phyloP scores from a whole-genome alignment of 2,113 vertebrate species.

The Archocentrus centrarchus region DNA sequence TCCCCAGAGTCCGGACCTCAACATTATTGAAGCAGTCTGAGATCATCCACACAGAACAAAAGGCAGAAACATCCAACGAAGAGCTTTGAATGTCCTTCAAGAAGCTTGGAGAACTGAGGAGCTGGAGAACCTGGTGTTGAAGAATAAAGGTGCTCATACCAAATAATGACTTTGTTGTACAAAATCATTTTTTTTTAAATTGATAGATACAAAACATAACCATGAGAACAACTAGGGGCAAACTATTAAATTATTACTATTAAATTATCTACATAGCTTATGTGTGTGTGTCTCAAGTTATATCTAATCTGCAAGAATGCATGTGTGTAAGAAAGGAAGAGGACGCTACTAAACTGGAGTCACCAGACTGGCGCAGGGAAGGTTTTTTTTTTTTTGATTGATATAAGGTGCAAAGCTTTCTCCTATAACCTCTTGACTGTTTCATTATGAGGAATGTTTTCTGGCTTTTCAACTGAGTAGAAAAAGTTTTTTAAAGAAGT shows the following conservation, averaged over 20 bases:
- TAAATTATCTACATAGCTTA: background rate
- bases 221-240: background rate
- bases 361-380: background rate
- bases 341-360: slow-evolving; percentile 23
- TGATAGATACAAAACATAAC: too few species aligned
- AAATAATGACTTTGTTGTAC: too few species aligned
- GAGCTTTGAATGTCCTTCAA: background rate
- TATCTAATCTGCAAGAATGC: slow-evolving; percentile 36
- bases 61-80: background rate
- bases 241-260: background rate
- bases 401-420: slow-evolving; percentile 50
- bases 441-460: slow-evolving; percentile 33
- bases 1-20: too few species aligned
- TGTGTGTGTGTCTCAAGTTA: slow-evolving; percentile 22
- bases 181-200: too few species aligned
- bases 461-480: slow-evolving; percentile 21
- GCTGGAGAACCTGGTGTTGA: background rate
- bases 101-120: background rate
- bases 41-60: background rate
- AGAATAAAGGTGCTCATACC: background rate
- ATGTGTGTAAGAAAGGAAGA: background rate
- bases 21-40: background rate
- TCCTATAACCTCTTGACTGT: slow-evolving; percentile 39
- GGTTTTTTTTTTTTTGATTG: slow-evolving; percentile 26
- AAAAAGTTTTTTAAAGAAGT: slow-evolving; percentile 13